A percentile compares a stretch with the other conserved stretches of the same genome.
phyloP scores from a whole-genome alignment of 2,113 vertebrate species.

The Nothobranchius kuhntae region DNA sequence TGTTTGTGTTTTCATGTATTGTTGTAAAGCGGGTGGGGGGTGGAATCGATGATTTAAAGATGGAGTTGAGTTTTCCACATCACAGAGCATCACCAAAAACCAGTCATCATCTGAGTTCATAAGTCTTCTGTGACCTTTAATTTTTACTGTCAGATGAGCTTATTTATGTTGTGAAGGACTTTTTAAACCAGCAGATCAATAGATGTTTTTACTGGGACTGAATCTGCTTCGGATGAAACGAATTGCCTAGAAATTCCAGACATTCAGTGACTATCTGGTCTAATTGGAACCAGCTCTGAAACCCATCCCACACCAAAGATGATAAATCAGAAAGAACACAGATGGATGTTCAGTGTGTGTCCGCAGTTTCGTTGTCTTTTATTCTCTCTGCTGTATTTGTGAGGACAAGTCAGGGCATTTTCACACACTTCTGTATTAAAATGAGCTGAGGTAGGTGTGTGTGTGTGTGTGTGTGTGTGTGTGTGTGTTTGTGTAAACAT shows the following conservation, averaged over 20 bases:
- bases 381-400: not conserved
- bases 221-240: conserved; percentile 41
- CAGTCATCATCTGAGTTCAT: not conserved
- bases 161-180: conserved; percentile 31
- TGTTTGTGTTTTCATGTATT: conserved; percentile 1
- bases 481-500: no score
- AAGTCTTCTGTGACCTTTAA: conserved; percentile 27
- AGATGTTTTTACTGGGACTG: conserved; percentile 52
- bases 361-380: not conserved
- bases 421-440: not conserved
- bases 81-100: not conserved
- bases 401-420: not conserved
- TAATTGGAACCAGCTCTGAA: conserved; percentile 30
- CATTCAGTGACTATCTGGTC: conserved; percentile 15
- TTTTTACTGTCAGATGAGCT: conserved; percentile 27
- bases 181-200: conserved; percentile 52
- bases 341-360: not conserved
- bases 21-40: not conserved
- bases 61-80: not conserved
- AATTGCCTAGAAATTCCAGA: conserved; percentile 15
- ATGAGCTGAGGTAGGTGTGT: no score
- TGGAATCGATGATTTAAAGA: conserved; percentile 3
- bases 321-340: not conserved
- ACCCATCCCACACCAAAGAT: not conserved
- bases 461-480: no score